Percentiles rank a stretch among this genome's conserved stretches.
phyloP scores from a whole-genome alignment of 1,140 invertebrate genomes.

The Chrysoperla carnea region DNA sequence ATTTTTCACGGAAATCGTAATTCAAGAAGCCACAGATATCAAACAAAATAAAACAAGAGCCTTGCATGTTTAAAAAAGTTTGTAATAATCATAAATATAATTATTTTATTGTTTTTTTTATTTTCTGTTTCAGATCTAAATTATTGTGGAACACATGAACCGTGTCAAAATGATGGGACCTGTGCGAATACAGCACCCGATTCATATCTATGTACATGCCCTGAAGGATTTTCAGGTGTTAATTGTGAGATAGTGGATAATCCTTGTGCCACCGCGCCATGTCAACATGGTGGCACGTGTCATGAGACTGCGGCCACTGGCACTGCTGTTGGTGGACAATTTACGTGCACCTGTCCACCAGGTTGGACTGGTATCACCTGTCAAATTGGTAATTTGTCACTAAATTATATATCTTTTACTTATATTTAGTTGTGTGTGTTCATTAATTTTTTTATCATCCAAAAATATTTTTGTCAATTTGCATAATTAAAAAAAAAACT shows the following conservation, averaged over 20 bases:
- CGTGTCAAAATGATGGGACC: conserved; percentile 87
- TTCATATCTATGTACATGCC: conserved; percentile 79
- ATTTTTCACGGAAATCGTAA: too few relatives aligned
- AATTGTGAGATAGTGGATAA: conserved; percentile 86
- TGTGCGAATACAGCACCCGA: conserved; percentile 90
- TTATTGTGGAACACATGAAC: conserved; percentile 93
- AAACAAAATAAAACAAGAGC: too few relatives aligned
- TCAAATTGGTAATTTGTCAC: conserved; percentile 34
- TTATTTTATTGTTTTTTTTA: not conserved
- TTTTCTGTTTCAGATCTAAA: conserved; percentile 62
- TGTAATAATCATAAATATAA: too few relatives aligned
- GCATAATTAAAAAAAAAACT: not conserved
- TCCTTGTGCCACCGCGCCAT: conserved; percentile 78
- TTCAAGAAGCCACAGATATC: too few relatives aligned
- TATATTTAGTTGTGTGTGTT: not conserved
- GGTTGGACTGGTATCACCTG: conserved; percentile 76
- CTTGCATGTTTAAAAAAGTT: too few relatives aligned
- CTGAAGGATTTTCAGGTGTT: conserved; percentile 75
- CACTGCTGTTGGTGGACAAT: conserved; percentile 22
- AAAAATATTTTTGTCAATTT: too few relatives aligned
- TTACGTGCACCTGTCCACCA: conserved; percentile 64
- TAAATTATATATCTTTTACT: not conserved
- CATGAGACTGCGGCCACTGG: conserved; percentile 16
- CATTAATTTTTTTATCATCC: too few relatives aligned
- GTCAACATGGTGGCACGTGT: conserved; percentile 72